phyloP scores from a whole-genome alignment of 2,113 vertebrate species.

The Tricholaema leucomelas region DNA sequence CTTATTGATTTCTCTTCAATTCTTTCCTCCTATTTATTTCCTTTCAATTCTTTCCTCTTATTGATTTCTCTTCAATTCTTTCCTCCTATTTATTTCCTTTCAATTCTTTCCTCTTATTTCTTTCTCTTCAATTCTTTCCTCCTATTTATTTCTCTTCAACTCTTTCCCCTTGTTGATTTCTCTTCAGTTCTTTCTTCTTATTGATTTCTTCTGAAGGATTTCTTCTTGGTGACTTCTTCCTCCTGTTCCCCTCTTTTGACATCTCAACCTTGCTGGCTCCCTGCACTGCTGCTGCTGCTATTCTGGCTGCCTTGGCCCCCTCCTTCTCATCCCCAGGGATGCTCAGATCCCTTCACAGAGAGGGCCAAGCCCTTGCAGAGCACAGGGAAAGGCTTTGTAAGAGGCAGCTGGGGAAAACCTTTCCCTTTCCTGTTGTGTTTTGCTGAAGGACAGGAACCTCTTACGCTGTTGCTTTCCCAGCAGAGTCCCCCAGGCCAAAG shows the following conservation, averaged over 20 bases:
- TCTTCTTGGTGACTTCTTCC: background rate
- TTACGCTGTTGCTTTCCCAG: background rate
- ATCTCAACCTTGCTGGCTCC: background rate
- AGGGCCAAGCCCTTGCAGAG: background rate
- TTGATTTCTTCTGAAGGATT: too few species aligned
- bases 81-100: too few species aligned
- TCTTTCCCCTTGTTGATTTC: too few species aligned
- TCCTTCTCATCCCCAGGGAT: background rate
- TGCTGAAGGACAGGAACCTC: background rate
- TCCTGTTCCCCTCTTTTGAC: background rate
- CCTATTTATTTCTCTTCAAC: too few species aligned
- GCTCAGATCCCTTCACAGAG: accelerated
- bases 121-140: too few species aligned
- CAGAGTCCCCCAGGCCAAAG: background rate
- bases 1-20: too few species aligned
- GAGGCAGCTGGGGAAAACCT: background rate
- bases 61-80: too few species aligned
- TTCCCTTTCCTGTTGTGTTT: background rate
- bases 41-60: too few species aligned
- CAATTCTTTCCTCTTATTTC: too few species aligned
- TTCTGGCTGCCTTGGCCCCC: background rate
- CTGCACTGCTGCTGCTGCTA: background rate
- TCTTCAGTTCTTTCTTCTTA: too few species aligned
- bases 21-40: too few species aligned
- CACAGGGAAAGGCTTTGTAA: background rate